phyloP scores from a whole-genome alignment of 2,797 vertebrate genomes.

The Poecile montanus region DNA sequence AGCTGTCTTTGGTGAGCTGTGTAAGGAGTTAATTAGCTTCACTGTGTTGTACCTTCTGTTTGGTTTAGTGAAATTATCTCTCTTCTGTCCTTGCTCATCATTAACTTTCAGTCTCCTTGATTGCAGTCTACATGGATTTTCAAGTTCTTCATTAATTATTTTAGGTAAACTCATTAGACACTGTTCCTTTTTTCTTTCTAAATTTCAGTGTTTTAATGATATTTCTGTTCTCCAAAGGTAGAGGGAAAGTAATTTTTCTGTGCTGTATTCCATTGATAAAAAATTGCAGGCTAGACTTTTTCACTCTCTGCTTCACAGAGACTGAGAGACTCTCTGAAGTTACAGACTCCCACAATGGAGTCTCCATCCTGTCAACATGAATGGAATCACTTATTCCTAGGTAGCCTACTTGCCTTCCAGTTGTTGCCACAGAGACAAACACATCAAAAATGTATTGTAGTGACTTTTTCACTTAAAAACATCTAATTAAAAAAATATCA shows the following conservation, averaged over 20 bases:
- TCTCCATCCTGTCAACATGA: background rate
- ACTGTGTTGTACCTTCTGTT: slow-evolving; percentile 14
- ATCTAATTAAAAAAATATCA: background rate
- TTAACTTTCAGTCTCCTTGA: slow-evolving; percentile 30
- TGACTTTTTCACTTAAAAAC: background rate
- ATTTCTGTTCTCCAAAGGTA: slow-evolving; percentile 3
- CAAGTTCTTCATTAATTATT: slow-evolving; percentile 8
- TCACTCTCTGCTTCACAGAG: background rate
- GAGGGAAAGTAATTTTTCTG: background rate
- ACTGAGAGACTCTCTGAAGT: background rate
- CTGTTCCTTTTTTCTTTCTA: background rate
- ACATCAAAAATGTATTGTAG: background rate
- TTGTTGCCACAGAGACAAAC: background rate
- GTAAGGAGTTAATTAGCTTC: slow-evolving; percentile 30
- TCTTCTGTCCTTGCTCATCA: background rate
- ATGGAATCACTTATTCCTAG: background rate
- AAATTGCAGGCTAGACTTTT: background rate
- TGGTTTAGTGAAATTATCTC: slow-evolving; percentile 16
- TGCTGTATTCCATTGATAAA: slow-evolving; percentile 9
- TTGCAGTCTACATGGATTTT: slow-evolving; percentile 6
- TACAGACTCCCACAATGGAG: background rate
- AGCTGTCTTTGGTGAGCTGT: slow-evolving; percentile 30
- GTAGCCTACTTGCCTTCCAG: background rate
- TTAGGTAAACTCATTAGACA: slow-evolving; percentile 44
- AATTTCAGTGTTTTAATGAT: slow-evolving; percentile 13